Base-by-base conservation (phyloP, 2,113 vertebrate genomes). In the Perognathus longimembris region DNA sequence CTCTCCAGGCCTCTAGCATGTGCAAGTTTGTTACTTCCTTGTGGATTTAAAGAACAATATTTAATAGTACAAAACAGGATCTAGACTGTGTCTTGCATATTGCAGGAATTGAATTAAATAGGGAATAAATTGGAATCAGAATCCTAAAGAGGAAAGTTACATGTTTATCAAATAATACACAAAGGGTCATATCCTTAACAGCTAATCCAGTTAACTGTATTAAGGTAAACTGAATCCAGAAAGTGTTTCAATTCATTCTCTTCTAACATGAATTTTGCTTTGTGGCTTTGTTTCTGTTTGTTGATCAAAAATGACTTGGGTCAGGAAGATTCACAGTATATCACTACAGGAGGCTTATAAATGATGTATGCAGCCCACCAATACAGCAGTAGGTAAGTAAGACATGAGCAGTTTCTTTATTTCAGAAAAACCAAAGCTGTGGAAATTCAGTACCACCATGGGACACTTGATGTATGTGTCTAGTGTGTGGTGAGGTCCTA, bases 301-400 rank as follows among this genome's bases (percentile, higher is more conserved):
- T 54, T 92, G 94, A n/a, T 89, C 64, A 70, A 92, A 89, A 90
- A 73, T 92, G 93, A 95, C 90, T 96, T 71, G 93, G 50, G 38
- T 12, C 28, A 88, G 36, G 90, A 82, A n/a, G 32, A 71, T 14
- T 84, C 92, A 77, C 22, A 91, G 14, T 92, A 82, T 95, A 89
- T 86, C 89, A 66, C 67, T 91, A 28, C 11, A 6, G 54, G 66
- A 95, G 93, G 61, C 50, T 94, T 95, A 87, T 93, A 78, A 93
- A 94, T 96, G 90, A 93, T 96, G 78, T 26, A 76, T 76, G 88
- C 77, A 90, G 71, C 67, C 76, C 86, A 42, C 32, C 57, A 87
- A 50, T 42, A 42, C 92, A 69, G 89, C 38, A 36, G 86, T 32
- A 85, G 90, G 71, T 88, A 45, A 93, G 67, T 36, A 57, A 64